Base-by-base conservation (phyloP, 2,113 vertebrate genomes). In the Thamnophis sirtalis region DNA sequence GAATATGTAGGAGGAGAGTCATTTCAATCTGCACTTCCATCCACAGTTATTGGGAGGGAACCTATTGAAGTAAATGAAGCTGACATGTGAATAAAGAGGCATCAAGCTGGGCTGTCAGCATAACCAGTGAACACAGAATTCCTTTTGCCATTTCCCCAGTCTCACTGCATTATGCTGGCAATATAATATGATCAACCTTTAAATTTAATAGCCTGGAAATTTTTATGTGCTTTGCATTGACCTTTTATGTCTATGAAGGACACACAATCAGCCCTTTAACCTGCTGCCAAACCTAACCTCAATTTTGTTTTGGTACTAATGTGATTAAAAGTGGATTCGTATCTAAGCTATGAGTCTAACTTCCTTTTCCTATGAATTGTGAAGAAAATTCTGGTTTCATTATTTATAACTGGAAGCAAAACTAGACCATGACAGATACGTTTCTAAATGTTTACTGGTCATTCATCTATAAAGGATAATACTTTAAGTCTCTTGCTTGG, bases 391-490 rank as follows among this genome's bases (percentile, higher is more conserved):
- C 63, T 94, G 87, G 92, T 94, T 97, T 97, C 94, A 92, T 98
- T 96, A 96, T 96, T 97, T 97, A 97, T 97, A 96, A 97, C 96
- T 96, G 93, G 91, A 63, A 85, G 89, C 94, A 96, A 97, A 98
- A 98, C 96, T 95, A 97, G 97, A 97, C 95, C 92, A 95, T 97
- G 97, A 97, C 95, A 94, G 96, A 98, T 96, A 96, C 97, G 93
- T 95, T 96, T 96, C 93, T 96, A 93, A 96, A 94, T 96, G 93
- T 96, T 97, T 97, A 95, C 95, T 97, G 97, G 98, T 98, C 95
- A 96, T 97, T 98, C 97, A 97, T 97, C 96, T 97, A 97, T 96
- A 96, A 95, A 97, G 94, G 94, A 89, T 94, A 97, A 96, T 96
- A 97, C 95, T 97, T 96, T 97, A 96, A 97, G 97, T 97, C 95